Conservation (phyloP, 2,113 vertebrate genomes). For the Mesitornis unicolor region DNA sequence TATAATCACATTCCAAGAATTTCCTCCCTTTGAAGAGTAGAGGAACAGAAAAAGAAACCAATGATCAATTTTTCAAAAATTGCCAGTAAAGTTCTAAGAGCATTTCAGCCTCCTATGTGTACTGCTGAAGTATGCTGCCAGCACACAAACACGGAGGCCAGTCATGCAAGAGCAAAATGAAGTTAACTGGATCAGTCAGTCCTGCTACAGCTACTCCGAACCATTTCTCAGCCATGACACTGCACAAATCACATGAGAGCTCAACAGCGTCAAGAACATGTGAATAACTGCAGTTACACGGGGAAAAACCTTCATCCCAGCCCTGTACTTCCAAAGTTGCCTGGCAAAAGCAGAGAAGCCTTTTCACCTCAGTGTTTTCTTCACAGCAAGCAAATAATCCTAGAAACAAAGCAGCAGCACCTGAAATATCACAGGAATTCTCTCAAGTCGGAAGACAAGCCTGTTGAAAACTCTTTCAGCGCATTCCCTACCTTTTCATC, state of each 20-base stretch:
- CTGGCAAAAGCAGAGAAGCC: background rate
- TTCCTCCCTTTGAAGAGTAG: background rate
- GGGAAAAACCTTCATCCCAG: background rate
- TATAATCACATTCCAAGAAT: background rate
- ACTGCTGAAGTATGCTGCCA: background rate
- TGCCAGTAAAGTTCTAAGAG: background rate
- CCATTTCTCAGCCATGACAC: background rate
- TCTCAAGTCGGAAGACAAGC: background rate
- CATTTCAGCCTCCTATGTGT: accelerated
- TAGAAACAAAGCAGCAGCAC: background rate
- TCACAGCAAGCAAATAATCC: background rate
- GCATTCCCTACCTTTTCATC: slow-evolving; percentile 46
- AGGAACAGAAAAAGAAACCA: background rate
- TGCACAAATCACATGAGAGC: background rate
- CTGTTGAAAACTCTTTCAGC: background rate
- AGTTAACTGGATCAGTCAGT: background rate
- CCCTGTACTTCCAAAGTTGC: background rate
- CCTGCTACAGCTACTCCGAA: background rate
- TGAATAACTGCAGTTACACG: background rate
- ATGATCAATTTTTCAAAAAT: background rate
- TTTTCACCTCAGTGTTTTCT: background rate
- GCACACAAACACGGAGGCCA: background rate
- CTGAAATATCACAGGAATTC: background rate
- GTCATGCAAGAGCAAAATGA: background rate
- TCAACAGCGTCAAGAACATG: background rate